A percentile compares a stretch with the other conserved stretches of the same genome.
Conservation (phyloP, 2,797 vertebrate species). For the Mareca strepera region DNA sequence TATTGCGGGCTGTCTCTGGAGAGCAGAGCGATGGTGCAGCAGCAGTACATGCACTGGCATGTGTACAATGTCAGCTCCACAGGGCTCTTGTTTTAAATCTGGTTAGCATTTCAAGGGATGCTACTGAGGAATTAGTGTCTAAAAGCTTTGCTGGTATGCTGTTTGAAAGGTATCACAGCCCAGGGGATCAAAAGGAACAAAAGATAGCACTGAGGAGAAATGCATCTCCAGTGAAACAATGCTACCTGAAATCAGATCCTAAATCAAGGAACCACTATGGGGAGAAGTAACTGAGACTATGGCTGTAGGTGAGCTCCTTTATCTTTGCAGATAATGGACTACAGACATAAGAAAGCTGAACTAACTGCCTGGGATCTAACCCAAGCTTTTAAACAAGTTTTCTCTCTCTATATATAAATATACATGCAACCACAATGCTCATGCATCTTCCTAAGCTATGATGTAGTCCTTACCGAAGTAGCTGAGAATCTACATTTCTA, state of each 20-base stretch:
- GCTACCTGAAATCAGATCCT: neutral
- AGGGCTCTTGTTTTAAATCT: neutral
- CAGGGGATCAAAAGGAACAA: neutral
- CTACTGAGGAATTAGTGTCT: neutral
- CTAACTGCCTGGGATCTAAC: neutral
- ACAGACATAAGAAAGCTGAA: neutral
- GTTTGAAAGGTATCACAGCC: neutral
- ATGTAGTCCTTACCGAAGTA: neutral
- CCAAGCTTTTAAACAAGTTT: neutral
- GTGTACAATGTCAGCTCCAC: neutral
- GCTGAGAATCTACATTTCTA: neutral
- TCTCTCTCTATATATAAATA: neutral
- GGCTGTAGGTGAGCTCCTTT: neutral
- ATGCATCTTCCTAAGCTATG: neutral
- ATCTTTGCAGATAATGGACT: neutral
- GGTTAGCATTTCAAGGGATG: neutral
- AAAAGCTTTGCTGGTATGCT: neutral
- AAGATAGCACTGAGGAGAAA: neutral
- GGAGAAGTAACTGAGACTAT: neutral
- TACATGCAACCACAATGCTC: neutral
- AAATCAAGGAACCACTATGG: neutral
- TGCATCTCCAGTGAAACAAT: neutral
- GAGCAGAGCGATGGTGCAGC: neutral
- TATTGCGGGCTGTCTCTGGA: neutral
- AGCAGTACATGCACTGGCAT: fast-evolving